Conservation (phyloP, 2,888 invertebrate species). For the Agonopterix subpropinquella region DNA sequence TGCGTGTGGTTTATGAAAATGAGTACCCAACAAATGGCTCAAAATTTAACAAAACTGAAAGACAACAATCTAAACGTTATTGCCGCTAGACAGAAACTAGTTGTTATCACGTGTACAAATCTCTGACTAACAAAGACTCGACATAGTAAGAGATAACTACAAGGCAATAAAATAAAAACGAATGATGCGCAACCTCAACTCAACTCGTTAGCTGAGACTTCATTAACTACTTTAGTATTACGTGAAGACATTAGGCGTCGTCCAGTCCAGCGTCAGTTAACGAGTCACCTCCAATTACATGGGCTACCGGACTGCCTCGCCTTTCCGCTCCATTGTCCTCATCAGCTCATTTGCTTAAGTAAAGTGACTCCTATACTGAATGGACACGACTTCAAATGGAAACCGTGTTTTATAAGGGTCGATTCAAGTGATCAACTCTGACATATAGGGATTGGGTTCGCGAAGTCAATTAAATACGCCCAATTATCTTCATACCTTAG, state of each 20-base stretch:
- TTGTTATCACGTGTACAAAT: slow-evolving; percentile 7
- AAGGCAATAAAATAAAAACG: slow-evolving; percentile 8
- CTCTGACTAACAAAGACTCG: not conserved
- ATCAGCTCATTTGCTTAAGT: slow-evolving; percentile 1
- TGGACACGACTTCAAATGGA: no score
- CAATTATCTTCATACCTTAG: not conserved
- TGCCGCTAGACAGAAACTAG: slow-evolving; percentile 3
- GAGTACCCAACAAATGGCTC: slow-evolving; percentile 2
- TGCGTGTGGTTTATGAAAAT: no score
- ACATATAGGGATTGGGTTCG: no score
- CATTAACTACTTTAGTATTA: not conserved
- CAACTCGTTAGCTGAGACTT: slow-evolving; percentile 5
- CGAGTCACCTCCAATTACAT: slow-evolving; percentile 31
- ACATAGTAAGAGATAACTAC: slow-evolving; percentile 2
- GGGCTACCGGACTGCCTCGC: slow-evolving; percentile 24
- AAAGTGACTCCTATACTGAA: not conserved
- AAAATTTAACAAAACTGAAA: slow-evolving; percentile 3
- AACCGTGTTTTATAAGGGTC: no score
- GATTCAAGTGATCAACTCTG: no score
- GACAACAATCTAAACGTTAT: slow-evolving; percentile 9
- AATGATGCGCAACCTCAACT: slow-evolving; percentile 12
- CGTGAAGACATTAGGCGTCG: slow-evolving; percentile 9
- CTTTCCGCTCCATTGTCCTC: slow-evolving; percentile 17
- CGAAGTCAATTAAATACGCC: no score
- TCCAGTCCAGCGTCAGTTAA: slow-evolving; percentile 18